A percentile compares a stretch with the other conserved stretches of the same genome.
Evolutionary conservation across 2,113 vertebrate species (phyloP).

Genomic region (Corythaeola cristata): DNA sequence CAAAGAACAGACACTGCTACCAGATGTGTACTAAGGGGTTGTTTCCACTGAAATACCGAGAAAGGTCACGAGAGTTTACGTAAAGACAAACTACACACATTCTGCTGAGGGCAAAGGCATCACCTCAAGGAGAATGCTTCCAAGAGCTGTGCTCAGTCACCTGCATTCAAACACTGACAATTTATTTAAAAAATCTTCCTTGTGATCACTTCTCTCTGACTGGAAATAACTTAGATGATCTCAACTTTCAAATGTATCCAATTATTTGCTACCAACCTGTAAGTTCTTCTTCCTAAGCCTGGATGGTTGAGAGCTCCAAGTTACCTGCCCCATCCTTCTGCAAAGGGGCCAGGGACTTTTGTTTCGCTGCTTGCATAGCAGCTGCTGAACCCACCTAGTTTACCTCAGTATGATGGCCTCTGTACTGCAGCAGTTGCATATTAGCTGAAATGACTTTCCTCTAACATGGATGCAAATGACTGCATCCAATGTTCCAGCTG

Average conservation of each 20-base stretch:
- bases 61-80: background rate
- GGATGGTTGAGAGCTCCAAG: background rate
- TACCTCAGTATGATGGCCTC: background rate
- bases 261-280: background rate
- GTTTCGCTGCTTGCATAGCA: background rate
- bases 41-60: background rate
- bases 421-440: fast-evolving
- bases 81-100: background rate
- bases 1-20: background rate
- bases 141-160: background rate
- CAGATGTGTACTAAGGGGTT: background rate
- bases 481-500: background rate
- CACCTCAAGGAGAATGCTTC: background rate
- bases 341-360: background rate
- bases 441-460: background rate
- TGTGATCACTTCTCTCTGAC: background rate
- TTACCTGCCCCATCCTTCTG: background rate
- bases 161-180: background rate
- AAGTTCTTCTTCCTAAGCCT: background rate
- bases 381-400: background rate
- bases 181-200: background rate
- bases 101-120: background rate
- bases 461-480: background rate
- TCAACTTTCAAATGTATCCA: background rate
- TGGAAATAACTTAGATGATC: background rate